These are phyloP conservation scores for Orthosia cruda DNA, from an alignment of 2,888 invertebrate genomes.

Conservation along the genomic window DNA sequence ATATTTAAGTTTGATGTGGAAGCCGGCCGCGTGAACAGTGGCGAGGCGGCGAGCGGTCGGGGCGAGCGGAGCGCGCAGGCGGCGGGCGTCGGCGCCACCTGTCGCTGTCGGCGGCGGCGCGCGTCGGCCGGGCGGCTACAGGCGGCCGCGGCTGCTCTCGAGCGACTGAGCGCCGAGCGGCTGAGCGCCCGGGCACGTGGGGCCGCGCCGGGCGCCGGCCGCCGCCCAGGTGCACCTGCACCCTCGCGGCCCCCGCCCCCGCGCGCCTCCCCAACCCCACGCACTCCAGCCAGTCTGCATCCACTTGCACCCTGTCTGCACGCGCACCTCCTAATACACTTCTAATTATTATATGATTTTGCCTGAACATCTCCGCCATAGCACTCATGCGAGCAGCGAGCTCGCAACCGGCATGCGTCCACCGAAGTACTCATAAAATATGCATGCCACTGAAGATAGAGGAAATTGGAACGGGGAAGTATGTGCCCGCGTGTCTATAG, in stretches of 20 bases:
- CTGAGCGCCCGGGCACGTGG: constrained; percentile 85
- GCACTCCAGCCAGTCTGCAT: constrained; percentile 66
- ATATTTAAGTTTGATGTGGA: constrained; percentile 84
- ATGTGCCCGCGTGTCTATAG: constrained; percentile 50
- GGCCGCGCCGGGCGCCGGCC: constrained; percentile 82
- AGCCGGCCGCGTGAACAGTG: constrained; percentile 78
- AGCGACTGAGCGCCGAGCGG: constrained; percentile 78
- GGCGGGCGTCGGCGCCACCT: constrained; percentile 87
- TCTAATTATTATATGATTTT: constrained; percentile 51
- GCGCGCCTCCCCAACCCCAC: constrained; percentile 72
- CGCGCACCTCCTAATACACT: constrained; percentile 50
- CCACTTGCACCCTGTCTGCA: constrained; percentile 70
- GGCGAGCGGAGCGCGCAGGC: constrained; percentile 83
- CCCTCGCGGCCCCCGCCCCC: constrained; percentile 72
- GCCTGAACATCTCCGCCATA: constrained; percentile 16
- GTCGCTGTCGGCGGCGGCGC: constrained; percentile 78
- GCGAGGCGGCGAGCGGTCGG: constrained; percentile 70
- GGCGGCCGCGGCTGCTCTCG: constrained; percentile 76
- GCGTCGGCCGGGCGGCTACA: constrained; percentile 70
- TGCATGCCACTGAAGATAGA: constrained; percentile 59
- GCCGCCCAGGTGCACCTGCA: constrained; percentile 89
- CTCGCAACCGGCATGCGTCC: constrained; percentile 24
- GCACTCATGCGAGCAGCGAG: constrained; percentile 24
- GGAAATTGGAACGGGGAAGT: constrained; percentile 58
- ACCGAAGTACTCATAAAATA: constrained; percentile 64